A percentile compares a stretch with the other conserved stretches of the same genome.
Conservation (phyloP, 2,113 vertebrate species). For the Acanthisitta chloris region DNA sequence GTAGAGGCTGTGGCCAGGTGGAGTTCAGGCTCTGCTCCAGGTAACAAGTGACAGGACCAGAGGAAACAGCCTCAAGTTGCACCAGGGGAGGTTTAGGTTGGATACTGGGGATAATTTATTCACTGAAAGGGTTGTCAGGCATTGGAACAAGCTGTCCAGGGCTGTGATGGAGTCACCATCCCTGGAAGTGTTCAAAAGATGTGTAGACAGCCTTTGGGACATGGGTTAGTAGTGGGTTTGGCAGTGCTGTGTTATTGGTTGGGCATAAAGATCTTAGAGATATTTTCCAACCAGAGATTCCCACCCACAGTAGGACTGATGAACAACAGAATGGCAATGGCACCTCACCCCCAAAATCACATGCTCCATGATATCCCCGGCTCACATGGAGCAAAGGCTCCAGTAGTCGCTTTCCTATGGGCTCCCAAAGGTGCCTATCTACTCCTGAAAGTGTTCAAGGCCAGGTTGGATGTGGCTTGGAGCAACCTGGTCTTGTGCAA, state of each 20-base stretch:
- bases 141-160: background rate
- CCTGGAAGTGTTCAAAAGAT: background rate
- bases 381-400: background rate
- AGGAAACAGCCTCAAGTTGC: rapidly evolving
- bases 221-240: background rate
- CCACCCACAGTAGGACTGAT: background rate
- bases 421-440: background rate
- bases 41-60: background rate
- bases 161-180: background rate
- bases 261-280: background rate
- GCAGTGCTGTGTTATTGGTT: too few species aligned
- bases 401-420: background rate
- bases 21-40: background rate
- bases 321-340: background rate
- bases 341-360: background rate
- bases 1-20: background rate
- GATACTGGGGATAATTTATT: background rate
- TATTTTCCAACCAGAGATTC: background rate
- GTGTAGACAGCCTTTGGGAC: background rate
- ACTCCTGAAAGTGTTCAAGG: background rate
- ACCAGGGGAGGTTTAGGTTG: background rate
- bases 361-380: background rate
- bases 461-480: background rate
- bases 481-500: background rate
- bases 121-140: too few species aligned